These are phyloP conservation scores for Cardinalis cardinalis DNA, from an alignment of 2,113 vertebrate species.

Conservation along the genomic window DNA sequence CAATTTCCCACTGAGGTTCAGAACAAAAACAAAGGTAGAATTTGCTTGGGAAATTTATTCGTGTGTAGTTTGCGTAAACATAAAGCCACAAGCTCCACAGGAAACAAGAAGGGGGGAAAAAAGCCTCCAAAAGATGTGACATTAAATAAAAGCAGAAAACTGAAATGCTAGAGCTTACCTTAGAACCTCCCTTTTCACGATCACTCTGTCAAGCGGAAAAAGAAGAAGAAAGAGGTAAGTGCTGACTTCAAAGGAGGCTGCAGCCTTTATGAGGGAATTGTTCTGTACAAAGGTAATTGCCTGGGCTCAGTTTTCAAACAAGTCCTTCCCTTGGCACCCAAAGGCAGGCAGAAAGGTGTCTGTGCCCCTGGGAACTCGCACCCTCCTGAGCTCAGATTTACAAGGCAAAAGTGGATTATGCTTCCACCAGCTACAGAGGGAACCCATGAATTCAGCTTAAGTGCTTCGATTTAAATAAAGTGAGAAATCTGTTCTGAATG, in stretches of 20 bases:
- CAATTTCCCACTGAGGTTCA: not conserved
- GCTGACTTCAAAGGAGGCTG: not conserved
- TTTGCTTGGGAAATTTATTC: conserved; percentile 9
- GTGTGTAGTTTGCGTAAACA: not conserved
- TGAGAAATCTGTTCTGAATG: not conserved
- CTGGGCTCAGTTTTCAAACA: not conserved
- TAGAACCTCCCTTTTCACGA: conserved; percentile 70
- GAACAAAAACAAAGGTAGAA: not conserved
- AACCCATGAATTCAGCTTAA: not conserved
- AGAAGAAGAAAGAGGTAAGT: not conserved
- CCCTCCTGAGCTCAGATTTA: not conserved
- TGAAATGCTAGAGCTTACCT: conserved; percentile 74
- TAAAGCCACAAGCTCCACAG: not conserved
- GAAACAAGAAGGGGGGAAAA: rapidly evolving
- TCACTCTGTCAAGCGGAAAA: conserved; percentile 76
- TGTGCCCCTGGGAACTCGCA: not conserved
- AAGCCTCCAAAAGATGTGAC: not conserved
- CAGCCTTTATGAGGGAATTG: not conserved
- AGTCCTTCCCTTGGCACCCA: not conserved
- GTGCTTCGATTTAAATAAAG: not conserved
- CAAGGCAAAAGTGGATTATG: not conserved
- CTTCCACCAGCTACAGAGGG: not conserved
- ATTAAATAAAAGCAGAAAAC: not conserved
- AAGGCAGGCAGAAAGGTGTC: not conserved
- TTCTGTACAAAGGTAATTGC: not conserved